Conservation (phyloP, 2,113 vertebrate species). For the Labrus mixtus region DNA sequence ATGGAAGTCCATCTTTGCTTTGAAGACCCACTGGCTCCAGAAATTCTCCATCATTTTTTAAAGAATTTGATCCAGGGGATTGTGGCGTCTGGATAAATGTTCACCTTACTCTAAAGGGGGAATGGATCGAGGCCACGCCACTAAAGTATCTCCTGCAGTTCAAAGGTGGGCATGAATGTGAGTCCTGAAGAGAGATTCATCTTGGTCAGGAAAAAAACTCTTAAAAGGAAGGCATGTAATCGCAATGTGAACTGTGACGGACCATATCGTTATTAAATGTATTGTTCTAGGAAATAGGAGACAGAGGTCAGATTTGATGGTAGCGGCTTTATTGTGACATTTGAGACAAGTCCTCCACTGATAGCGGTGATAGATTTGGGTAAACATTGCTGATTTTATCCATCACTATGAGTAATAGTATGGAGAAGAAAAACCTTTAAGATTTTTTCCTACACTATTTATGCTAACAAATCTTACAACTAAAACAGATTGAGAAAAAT, state of each 20-base stretch:
- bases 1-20: slow-evolving; percentile 38
- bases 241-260: slow-evolving; percentile 71
- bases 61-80: slow-evolving; percentile 73
- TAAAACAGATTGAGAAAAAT: neutral
- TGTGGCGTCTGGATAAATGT: slow-evolving; percentile 73
- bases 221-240: slow-evolving; percentile 82
- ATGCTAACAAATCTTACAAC: neutral
- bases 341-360: slow-evolving; percentile 53
- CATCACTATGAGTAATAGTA: slow-evolving; percentile 58
- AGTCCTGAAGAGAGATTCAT: slow-evolving; percentile 74
- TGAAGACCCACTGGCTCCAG: slow-evolving; percentile 63
- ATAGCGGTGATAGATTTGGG: slow-evolving; percentile 65
- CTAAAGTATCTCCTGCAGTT: slow-evolving; percentile 76
- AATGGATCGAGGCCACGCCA: slow-evolving; percentile 78
- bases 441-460: slow-evolving; percentile 4
- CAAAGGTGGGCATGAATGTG: slow-evolving; percentile 77
- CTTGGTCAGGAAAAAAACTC: slow-evolving; percentile 77
- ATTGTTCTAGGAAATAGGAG: slow-evolving; percentile 75
- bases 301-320: slow-evolving; percentile 74
- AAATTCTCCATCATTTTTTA: slow-evolving; percentile 46
- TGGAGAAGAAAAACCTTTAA: slow-evolving; percentile 28
- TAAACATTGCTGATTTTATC: slow-evolving; percentile 65
- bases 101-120: slow-evolving; percentile 53
- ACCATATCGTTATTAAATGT: slow-evolving; percentile 80
- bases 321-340: slow-evolving; percentile 73